Conservation (phyloP, 1,140 invertebrate species). For the Drosophila nikananu region DNA sequence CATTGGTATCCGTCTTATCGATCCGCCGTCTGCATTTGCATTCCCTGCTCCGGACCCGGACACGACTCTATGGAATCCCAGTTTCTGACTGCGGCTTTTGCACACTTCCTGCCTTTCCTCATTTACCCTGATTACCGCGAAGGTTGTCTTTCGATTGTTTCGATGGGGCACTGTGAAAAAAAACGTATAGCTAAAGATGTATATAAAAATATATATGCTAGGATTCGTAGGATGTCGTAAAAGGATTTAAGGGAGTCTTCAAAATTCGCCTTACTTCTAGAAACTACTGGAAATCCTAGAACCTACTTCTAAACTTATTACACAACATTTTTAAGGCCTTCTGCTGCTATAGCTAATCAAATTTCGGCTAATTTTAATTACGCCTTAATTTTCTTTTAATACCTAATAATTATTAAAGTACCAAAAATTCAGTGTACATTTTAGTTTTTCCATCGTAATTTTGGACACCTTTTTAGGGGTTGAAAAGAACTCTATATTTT, state of each 20-base stretch:
- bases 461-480: background rate
- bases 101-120: slow-evolving; percentile 13
- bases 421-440: background rate
- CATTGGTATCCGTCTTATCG: slow-evolving; percentile 25
- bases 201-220: background rate
- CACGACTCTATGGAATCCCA: background rate
- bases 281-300: too few relatives aligned
- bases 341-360: too few relatives aligned
- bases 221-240: background rate
- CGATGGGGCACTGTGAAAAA: background rate
- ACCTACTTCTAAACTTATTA: too few relatives aligned
- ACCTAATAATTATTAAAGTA: background rate
- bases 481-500: background rate
- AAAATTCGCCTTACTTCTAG: too few relatives aligned
- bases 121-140: slow-evolving; percentile 36
- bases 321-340: too few relatives aligned
- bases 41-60: slow-evolving; percentile 10
- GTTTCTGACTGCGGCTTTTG: slow-evolving; percentile 15
- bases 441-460: too few relatives aligned
- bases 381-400: too few relatives aligned
- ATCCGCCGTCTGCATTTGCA: slow-evolving; percentile 27
- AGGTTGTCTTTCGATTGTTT: slow-evolving; percentile 25
- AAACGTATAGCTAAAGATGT: too few relatives aligned
- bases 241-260: background rate
- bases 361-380: too few relatives aligned